Base-by-base conservation (phyloP, 2,113 vertebrate genomes). In the Haplotaxodon microlepis region DNA sequence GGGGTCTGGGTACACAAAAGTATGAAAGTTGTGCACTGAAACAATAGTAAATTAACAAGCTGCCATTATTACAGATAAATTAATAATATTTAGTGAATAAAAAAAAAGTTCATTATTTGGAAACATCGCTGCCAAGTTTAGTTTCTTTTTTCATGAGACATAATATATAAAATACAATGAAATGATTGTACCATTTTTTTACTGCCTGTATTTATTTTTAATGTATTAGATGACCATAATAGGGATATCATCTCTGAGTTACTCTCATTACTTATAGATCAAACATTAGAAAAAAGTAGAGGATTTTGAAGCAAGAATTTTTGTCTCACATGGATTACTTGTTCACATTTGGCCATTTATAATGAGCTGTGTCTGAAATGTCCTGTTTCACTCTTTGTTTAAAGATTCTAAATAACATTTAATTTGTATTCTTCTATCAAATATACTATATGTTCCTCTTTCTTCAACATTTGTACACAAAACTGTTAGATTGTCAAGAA, bases 41-140 rank as follows among this genome's bases (percentile, higher is more conserved):
- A 34, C 34, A 66, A 38, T 0, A 38, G 34, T 66, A 38, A 66
- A 66, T 59, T 59, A 31, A 59, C 14, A 59, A 31, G 27, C 56
- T 59, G 56, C 1, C 5, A 59, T 59, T 6, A 31, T 8, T 31
- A 9, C 27, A 59, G 56, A 59, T 31, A 31, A 59, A 59, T 1
- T 16, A 2, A 59, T 14, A 59, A 31, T 59, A 29, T 59, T 9
- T 59, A 16, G 56, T 29, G 13, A 59, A 29, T 59, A 2, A 2
- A 59, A 59, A 59, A 57, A 59, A 59, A 29, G 27, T 29, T 59
- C 27, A 59, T 0, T 59, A 9, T 29, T 59, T 29, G 24, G 27
- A 29, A 59, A 59, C 5, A 0, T 59, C 1, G 3, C 56, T 59
- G 27, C 27, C 13, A 29, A 29, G 56, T 59, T 29, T 16, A 29